These are phyloP conservation scores for Eptesicus fuscus DNA, from an alignment of 2,113 vertebrate species.

Conservation along the genomic window DNA sequence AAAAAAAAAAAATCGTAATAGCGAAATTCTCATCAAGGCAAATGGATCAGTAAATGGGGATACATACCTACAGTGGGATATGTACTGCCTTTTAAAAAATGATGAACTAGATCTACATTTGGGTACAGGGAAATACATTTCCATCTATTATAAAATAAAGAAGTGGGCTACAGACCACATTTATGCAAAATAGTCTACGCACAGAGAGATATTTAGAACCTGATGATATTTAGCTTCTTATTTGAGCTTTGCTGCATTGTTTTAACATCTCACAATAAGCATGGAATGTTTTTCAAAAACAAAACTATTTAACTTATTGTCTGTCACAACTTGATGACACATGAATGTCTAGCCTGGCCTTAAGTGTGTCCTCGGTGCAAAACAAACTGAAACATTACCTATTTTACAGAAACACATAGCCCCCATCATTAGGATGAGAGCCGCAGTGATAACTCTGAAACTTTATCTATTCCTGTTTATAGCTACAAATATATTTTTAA, in stretches of 20 bases:
- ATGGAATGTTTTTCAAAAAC: not conserved
- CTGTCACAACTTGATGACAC: not conserved
- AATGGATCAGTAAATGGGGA: constrained; percentile 16
- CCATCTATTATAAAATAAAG: not conserved
- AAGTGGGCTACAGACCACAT: not conserved
- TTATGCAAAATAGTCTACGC: not conserved
- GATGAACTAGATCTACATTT: not conserved
- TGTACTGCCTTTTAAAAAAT: not conserved
- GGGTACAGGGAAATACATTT: not conserved
- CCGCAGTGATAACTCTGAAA: not conserved
- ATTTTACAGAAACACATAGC: not conserved
- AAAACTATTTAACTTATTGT: not conserved
- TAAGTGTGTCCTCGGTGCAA: not conserved
- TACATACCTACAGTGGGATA: not conserved
- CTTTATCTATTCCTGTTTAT: not conserved
- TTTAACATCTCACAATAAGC: not conserved
- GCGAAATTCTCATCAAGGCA: constrained; percentile 11
- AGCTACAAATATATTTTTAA: constrained; percentile 14
- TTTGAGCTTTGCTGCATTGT: not conserved
- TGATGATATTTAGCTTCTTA: not conserved
- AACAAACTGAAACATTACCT: not conserved
- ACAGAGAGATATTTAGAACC: not conserved
- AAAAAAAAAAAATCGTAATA: not conserved
- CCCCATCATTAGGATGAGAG: not conserved
- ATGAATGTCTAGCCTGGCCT: not conserved